Conservation (phyloP, 64 coral and sea anemone species). For the Acropora yongei region DNA sequence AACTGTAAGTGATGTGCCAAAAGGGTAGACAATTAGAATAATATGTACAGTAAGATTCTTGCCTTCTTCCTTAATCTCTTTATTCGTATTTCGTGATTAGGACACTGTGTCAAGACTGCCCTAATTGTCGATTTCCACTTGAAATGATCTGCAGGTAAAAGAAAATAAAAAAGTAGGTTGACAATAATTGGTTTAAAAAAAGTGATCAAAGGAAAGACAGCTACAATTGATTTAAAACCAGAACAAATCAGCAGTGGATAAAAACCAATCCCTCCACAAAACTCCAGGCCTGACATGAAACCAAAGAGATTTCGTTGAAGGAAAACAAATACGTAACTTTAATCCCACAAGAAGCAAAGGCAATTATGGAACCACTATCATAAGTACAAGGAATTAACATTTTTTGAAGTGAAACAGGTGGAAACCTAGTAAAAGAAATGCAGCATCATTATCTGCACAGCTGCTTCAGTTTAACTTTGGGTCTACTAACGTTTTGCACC, state of each 20-base stretch:
- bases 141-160: slow-evolving; percentile 74
- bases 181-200: not conserved
- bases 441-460: too few relatives aligned
- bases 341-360: too few relatives aligned
- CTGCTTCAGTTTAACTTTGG: too few relatives aligned
- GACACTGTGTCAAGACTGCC: slow-evolving; percentile 73
- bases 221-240: not conserved
- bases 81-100: slow-evolving; percentile 83
- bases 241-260: not conserved
- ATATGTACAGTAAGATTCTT: not conserved
- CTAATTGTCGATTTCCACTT: slow-evolving; percentile 92
- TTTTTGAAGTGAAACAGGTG: too few relatives aligned
- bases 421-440: too few relatives aligned
- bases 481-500: not conserved
- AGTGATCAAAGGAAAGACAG: too few relatives aligned
- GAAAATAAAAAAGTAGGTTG: not conserved
- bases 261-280: too few relatives aligned
- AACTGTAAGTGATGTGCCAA: too few relatives aligned
- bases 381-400: too few relatives aligned
- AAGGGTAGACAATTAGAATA: too few relatives aligned
- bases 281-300: not conserved
- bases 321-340: too few relatives aligned
- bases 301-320: not conserved
- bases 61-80: slow-evolving; percentile 95
- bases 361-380: too few relatives aligned